A percentile compares a stretch with the other conserved stretches of the same genome.
phyloP scores from a whole-genome alignment of 1,140 invertebrate genomes.

The Chionoecetes opilio region DNA sequence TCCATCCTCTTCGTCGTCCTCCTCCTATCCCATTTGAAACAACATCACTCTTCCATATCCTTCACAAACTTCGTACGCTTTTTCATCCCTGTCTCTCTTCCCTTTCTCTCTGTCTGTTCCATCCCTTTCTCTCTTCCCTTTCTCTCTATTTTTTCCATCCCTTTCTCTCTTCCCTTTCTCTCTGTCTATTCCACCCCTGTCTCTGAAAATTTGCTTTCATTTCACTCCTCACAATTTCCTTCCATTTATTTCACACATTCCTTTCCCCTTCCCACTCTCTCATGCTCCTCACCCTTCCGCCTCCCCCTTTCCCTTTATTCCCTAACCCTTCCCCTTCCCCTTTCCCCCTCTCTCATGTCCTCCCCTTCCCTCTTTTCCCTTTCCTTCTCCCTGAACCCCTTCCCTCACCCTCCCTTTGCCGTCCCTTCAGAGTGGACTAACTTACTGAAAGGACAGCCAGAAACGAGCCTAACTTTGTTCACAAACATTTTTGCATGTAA shows the following conservation, averaged over 20 bases:
- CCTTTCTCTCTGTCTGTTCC: background rate
- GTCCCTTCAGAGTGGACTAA: conserved; percentile 64
- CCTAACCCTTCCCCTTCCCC: background rate
- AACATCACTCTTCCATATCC: no score
- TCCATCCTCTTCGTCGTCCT: no score
- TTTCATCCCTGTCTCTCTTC: background rate
- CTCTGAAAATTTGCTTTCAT: no score
- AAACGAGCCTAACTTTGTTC: conserved; percentile 78
- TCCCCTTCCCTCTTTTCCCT: background rate
- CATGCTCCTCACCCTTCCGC: background rate
- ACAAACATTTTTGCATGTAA: conserved; percentile 79
- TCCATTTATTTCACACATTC: background rate
- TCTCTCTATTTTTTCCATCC: background rate
- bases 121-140: background rate
- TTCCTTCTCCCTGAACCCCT: background rate
- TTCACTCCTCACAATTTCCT: background rate
- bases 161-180: background rate
- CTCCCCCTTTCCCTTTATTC: background rate
- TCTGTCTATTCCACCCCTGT: background rate
- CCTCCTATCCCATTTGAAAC: no score
- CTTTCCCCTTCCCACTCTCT: background rate
- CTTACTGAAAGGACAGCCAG: conserved; percentile 75
- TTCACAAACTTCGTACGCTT: background rate
- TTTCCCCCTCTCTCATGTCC: background rate
- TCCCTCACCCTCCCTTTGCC: conserved; percentile 1